Conservation (phyloP, 2,888 invertebrate species). For the Dolichopus griseipennis region DNA sequence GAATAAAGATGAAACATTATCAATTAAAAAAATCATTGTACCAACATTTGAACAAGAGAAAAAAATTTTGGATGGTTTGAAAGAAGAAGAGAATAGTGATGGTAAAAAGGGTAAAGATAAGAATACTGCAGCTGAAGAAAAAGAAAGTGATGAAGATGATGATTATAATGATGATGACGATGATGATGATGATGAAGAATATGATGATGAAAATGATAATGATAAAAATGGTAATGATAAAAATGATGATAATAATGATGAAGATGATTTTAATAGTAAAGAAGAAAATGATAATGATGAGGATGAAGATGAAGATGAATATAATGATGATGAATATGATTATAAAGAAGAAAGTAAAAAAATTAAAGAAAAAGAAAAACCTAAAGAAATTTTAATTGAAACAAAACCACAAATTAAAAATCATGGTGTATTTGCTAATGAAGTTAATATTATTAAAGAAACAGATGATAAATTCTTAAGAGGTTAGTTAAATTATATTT, state of each 20-base stretch:
- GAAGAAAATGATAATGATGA: slow-evolving; percentile 13
- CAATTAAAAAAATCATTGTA: neutral
- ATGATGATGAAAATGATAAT: slow-evolving; percentile 35
- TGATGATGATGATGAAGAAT: slow-evolving; percentile 35
- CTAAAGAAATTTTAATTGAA: slow-evolving; percentile 18
- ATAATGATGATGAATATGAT: slow-evolving; percentile 14
- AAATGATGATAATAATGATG: slow-evolving; percentile 25
- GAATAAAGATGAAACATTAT: neutral
- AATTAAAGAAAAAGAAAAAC: neutral
- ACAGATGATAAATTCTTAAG: slow-evolving; percentile 34
- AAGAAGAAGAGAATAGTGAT: neutral
- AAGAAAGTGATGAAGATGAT: slow-evolving; percentile 31
- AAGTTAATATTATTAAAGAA: slow-evolving; percentile 35
- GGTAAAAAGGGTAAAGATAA: neutral
- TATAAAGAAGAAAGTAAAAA: slow-evolving; percentile 13
- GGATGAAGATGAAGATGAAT: slow-evolving; percentile 14
- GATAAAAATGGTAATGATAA: slow-evolving; percentile 27
- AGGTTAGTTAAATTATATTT: slow-evolving; percentile 30
- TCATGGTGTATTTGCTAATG: slow-evolving; percentile 34
- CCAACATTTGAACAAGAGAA: slow-evolving; percentile 5
- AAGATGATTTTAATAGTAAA: slow-evolving; percentile 20
- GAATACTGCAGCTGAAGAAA: slow-evolving; percentile 16
- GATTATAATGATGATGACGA: slow-evolving; percentile 25
- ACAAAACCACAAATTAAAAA: slow-evolving; percentile 31
- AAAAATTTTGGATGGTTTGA: slow-evolving; percentile 13